Evolutionary conservation across 2,888 invertebrate genomes (phyloP).

Genomic region (Mythimna ferrago): DNA sequence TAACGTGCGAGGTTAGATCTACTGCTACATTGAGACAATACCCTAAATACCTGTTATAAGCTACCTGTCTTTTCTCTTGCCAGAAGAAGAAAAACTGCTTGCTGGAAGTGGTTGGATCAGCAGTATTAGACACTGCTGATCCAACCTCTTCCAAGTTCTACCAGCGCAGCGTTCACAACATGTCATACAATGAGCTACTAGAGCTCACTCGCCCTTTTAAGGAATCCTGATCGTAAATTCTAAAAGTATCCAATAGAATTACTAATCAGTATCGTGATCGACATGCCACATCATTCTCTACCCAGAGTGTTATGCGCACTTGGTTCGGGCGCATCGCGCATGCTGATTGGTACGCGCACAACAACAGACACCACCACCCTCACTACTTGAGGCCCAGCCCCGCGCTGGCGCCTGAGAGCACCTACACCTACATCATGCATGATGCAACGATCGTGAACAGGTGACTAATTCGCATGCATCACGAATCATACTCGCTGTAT

Average conservation of each 20-base stretch:
- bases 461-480: constrained; percentile 29
- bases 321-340: constrained; percentile 16
- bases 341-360: constrained; percentile 30
- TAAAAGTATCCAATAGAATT: constrained; percentile 17
- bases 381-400: constrained; percentile 1
- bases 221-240: neutral
- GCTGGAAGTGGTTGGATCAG: too few relatives aligned
- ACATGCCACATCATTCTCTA: constrained; percentile 14
- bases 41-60: too few relatives aligned
- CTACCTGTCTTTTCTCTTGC: neutral
- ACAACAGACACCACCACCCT: constrained; percentile 8
- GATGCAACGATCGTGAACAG: constrained; percentile 22
- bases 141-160: neutral
- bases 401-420: constrained; percentile 53
- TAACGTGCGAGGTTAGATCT: neutral
- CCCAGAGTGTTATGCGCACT: neutral
- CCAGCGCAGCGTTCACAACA: neutral
- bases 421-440: constrained; percentile 30
- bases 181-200: neutral
- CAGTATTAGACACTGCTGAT: too few relatives aligned
- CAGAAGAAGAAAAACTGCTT: too few relatives aligned
- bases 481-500: constrained; percentile 27
- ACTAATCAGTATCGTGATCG: neutral
- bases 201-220: neutral
- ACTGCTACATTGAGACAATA: neutral